Base-by-base conservation (phyloP, 2,888 invertebrate genomes). In the Thera obeliscata region DNA sequence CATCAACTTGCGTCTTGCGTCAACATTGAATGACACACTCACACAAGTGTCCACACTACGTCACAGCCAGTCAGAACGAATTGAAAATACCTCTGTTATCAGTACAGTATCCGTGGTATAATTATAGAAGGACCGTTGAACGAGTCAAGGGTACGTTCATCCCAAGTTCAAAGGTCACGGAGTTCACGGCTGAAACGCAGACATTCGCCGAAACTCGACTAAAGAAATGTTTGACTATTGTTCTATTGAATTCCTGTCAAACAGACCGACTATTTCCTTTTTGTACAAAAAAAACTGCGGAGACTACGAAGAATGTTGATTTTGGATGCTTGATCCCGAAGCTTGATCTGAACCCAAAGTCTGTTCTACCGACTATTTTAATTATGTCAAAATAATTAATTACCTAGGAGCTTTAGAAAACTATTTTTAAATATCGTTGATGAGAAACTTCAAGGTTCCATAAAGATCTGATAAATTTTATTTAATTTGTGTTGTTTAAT, bases 101-200 rank as follows among this genome's bases (percentile, higher is more conserved):
- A 84, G 78, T 81, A 77, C 68, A 56, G 66, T 70, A 66, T 61
- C 61, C 66, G 68, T 68, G 65, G 78, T 86, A 83, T 91, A 90
- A 91, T 91, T 90, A 89, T 90, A 91, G 87, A 85, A 86, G 81
- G 87, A 86, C 86, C 87, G 81, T 74, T 85, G 85, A 79, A 81
- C 88, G 82, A 90, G 87, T 92, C 91, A 91, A 92, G 93, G 93
- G 90, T 89, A 88, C 90, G 83, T 88, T 89, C 86, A 89, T 89
- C 86, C 84, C 87, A 91, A 91, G 91, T 91, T 91, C 93, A 91
- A 87, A 91, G 92, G 88, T 91, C 91, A 81, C 74, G 36, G 81
- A 84, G 91, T 84, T 93, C 92, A 91, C 78, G 87, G 87, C 81
- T 83, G 60, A 59, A 67, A 52, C 49, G 54, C 56, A 69, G 65